phyloP scores from a whole-genome alignment of 1,140 invertebrate genomes.

The Tetragonula clypearis region DNA sequence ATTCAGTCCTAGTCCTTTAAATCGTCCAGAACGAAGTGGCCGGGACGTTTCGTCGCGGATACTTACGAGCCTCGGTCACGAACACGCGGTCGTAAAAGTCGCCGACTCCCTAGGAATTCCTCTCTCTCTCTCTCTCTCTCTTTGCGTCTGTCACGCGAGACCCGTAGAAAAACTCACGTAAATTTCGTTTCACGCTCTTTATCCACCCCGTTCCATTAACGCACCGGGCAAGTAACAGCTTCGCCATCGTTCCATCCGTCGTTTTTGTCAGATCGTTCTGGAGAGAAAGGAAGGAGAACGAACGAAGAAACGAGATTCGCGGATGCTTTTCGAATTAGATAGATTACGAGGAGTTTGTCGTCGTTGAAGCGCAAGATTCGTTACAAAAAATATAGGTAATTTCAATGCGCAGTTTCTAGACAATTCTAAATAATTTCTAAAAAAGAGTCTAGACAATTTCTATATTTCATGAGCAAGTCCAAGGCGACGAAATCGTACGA shows the following conservation, averaged over 20 bases:
- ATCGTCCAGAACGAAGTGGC: conserved; percentile 36
- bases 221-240: conserved; percentile 2
- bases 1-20: conserved; percentile 44
- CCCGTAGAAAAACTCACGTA: not conserved
- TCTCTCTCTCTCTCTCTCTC: too few relatives aligned
- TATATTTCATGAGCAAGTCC: too few relatives aligned
- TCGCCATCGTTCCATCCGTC: conserved; percentile 3
- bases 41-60: conserved; percentile 47
- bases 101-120: conserved; percentile 42
- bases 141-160: not conserved
- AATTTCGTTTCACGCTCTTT: conserved; percentile 21
- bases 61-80: conserved; percentile 56
- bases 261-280: not conserved
- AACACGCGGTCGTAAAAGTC: conserved; percentile 33
- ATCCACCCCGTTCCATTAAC: conserved; percentile 28
- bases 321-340: too few relatives aligned
- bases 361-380: too few relatives aligned
- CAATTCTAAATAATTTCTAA: too few relatives aligned
- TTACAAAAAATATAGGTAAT: too few relatives aligned
- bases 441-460: too few relatives aligned
- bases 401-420: too few relatives aligned
- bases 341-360: too few relatives aligned
- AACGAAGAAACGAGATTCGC: not conserved
- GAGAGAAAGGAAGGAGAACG: not conserved
- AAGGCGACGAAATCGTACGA: too few relatives aligned